A percentile compares a stretch with the other conserved stretches of the same genome.
These are phyloP conservation scores for Micromys minutus DNA, from an alignment of 2,113 vertebrate species.

Conservation along the genomic window DNA sequence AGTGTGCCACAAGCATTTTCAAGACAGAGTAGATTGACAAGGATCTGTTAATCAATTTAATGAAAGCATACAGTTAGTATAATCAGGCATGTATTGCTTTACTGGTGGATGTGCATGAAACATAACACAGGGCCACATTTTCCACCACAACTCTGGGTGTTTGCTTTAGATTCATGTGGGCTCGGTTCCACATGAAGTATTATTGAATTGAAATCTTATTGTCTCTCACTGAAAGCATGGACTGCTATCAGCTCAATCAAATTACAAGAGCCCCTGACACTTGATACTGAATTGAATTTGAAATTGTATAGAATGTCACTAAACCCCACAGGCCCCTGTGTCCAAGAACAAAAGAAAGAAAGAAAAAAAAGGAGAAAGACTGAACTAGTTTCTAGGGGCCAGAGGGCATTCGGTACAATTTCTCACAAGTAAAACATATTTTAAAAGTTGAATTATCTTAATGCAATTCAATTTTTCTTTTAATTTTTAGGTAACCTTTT, in stretches of 20 bases:
- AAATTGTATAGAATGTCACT: neutral
- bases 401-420: constrained; percentile 10
- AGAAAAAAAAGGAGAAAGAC: neutral
- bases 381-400: neutral
- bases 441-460: constrained; percentile 14
- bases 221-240: neutral
- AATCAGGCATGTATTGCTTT: neutral
- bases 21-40: neutral
- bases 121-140: neutral
- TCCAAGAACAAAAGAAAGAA: neutral
- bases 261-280: constrained; percentile 1
- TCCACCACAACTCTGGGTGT: neutral
- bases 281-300: neutral
- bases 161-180: neutral
- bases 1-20: neutral
- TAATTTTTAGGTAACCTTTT: constrained; percentile 21
- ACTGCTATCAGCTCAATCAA: neutral
- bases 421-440: constrained; percentile 54
- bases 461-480: constrained; percentile 48
- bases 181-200: neutral
- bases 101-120: neutral
- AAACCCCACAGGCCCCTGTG: neutral
- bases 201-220: constrained; percentile 23
- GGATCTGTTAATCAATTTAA: neutral
- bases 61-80: neutral